These are phyloP conservation scores for Oreochromis spilurus DNA, from an alignment of 2,113 vertebrate species.

Conservation along the genomic window DNA sequence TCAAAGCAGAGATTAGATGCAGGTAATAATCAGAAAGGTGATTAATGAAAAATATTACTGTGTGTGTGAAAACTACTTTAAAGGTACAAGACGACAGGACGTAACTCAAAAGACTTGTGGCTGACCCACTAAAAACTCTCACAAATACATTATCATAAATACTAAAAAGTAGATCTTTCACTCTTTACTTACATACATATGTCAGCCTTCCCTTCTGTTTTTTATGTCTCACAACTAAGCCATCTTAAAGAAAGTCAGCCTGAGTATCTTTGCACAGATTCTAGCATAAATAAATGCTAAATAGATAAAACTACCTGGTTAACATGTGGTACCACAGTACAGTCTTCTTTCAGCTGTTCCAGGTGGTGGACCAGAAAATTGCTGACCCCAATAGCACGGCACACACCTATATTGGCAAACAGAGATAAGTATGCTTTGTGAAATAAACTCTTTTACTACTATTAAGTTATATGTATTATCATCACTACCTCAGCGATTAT, in stretches of 20 bases:
- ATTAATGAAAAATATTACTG: too few relatives aligned
- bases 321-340: slow-evolving; percentile 69
- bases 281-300: background rate
- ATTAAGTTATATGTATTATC: background rate
- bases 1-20: background rate
- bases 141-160: too few relatives aligned
- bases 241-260: background rate
- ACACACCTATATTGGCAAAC: slow-evolving; percentile 65
- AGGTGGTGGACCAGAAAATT: slow-evolving; percentile 82
- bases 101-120: too few relatives aligned
- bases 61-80: too few relatives aligned
- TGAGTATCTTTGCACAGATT: background rate
- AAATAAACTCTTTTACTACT: background rate
- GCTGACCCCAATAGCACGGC: slow-evolving; percentile 76
- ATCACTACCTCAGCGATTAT: background rate
- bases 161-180: background rate
- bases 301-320: slow-evolving; percentile 69
- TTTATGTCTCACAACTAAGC: background rate
- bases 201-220: background rate
- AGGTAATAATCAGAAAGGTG: background rate
- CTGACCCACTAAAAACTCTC: too few relatives aligned
- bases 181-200: background rate
- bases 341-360: slow-evolving; percentile 78
- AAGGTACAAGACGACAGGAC: too few relatives aligned
- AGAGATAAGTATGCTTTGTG: background rate